Base-by-base conservation (phyloP, 1,140 invertebrate genomes). In the Helicoverpa zea region DNA sequence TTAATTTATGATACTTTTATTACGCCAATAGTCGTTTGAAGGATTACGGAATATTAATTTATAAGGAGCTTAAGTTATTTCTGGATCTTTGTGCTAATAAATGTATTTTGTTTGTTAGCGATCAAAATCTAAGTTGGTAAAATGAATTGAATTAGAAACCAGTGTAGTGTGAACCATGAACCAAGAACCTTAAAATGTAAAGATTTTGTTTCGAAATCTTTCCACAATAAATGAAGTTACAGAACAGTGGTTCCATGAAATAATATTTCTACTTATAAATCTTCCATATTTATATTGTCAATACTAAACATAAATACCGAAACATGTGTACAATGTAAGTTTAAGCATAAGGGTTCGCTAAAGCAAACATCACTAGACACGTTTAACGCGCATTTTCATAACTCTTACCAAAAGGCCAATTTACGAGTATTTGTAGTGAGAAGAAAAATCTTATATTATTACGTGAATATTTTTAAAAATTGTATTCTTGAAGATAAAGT, bases 1-100 rank as follows among this genome's bases (percentile, higher is more conserved):
- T 29, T 23, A 72, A 72, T 72, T 72, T 72, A 54, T 72, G 51
- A 54, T 72, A 72, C 63, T 64, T 47, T 64, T 16, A 64, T 35
- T n/a, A 63, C 11, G 29, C 18, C 4, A 3, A 16, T 47, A 64
- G 7, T 47, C 14, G n/a, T 64, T 64, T 47, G 35, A 18, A 64
- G 29, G 35, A 64, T 43, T 13, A 14, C n/a, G 35, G 30, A 16
- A 13, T 64, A 64, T 47, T 61, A 47, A 64, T 64, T 64, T 64
- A 35, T 64, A 47, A 64, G n/a, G 35, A 18, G 35, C 30, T 64
- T 64, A 64, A 64, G 14, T 47, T 18, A 16, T 64, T 47, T 47
- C 9, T 10, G 35, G 35, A 7, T 35, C 29, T 30, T 63, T 23
- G 4, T 30, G 61, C 56, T 23, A 0, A 23, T 58, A 58, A 58